phyloP scores from a whole-genome alignment of 1,140 invertebrate species.

The Ylistrum balloti region DNA sequence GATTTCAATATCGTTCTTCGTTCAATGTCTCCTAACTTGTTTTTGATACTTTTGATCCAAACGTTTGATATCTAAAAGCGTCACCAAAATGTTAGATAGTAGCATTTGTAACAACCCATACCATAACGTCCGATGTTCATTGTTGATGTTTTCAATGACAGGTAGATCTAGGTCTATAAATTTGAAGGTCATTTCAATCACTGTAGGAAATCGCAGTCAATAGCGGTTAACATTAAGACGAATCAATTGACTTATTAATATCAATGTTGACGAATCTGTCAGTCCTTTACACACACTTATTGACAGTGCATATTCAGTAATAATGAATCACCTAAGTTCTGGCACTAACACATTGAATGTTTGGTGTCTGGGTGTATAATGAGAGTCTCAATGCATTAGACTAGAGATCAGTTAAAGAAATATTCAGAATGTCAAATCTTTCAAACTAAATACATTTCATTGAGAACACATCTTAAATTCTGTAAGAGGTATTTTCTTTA shows the following conservation, averaged over 20 bases:
- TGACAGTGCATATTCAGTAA: neutral
- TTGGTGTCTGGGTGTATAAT: neutral
- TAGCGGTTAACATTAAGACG: neutral
- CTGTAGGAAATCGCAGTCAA: neutral
- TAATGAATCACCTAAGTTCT: neutral
- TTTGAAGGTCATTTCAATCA: neutral
- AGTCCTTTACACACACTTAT: neutral
- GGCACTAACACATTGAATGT: neutral
- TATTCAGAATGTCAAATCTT: conserved; percentile 9
- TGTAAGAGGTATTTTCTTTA: neutral
- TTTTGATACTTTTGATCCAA: neutral
- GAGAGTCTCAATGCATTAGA: neutral
- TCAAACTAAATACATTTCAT: neutral
- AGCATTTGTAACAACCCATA: neutral
- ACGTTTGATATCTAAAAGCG: neutral
- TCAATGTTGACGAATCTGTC: neutral
- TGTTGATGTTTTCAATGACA: neutral
- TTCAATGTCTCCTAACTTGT: neutral
- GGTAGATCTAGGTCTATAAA: neutral
- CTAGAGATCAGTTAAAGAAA: neutral
- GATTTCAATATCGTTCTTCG: neutral
- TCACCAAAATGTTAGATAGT: neutral
- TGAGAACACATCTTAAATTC: neutral
- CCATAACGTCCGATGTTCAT: neutral
- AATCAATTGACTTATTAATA: neutral